Evolutionary conservation across 30 jellyfish, hydroid and myxozoan species (phyloP), one percentile per base, ranked within the genome.

Genomic region (Cassiopea xamachana): DNA sequence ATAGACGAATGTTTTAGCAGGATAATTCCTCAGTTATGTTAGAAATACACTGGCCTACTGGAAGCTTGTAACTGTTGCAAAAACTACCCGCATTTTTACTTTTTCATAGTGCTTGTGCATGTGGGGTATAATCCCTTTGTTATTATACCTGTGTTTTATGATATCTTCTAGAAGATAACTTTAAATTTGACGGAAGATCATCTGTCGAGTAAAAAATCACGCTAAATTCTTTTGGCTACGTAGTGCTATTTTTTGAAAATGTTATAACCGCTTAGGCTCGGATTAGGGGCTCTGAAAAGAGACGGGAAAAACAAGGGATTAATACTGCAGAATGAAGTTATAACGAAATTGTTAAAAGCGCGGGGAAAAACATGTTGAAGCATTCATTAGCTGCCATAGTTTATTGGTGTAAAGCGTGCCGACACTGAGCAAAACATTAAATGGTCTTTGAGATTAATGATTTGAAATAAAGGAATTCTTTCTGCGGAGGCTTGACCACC

Each of bases 271-370:
- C 87, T 49, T 48, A 48, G 48, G 27, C 16, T 78, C 76, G 75
- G 87, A 78, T 78, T 78, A 78, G 68, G 13, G 4, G 75, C 48
- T 10, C 27, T 48, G 75, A 48, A 55, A 78, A 78, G 71, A 43
- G 51, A 59, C 17, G 76, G 87, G 87, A 78, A 78, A 78, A 50
- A 62, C 87, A 78, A 10, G 51, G 60, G 87, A 78, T 78, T 78
- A 78, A 4, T 43, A 71, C 6, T 71, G 1, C 7, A 71, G 7
- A 71, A 71, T 71, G 51, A 17, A 9, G 51, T 17, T 71, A 7
- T 71, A 71, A 71, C 55, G 80, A 71, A 71, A 71, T 71, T 43
- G 80, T 71, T 71, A 71, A 71, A 43, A 71, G 51, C 74, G 80
- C 55, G 80, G 43, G 16, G 19, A 43, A 71, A 71, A 71, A 71